A percentile compares a stretch with the other conserved stretches of the same genome.
Evolutionary conservation across 2,113 vertebrate species (phyloP).

Genomic region (Cisticola juncidis): DNA sequence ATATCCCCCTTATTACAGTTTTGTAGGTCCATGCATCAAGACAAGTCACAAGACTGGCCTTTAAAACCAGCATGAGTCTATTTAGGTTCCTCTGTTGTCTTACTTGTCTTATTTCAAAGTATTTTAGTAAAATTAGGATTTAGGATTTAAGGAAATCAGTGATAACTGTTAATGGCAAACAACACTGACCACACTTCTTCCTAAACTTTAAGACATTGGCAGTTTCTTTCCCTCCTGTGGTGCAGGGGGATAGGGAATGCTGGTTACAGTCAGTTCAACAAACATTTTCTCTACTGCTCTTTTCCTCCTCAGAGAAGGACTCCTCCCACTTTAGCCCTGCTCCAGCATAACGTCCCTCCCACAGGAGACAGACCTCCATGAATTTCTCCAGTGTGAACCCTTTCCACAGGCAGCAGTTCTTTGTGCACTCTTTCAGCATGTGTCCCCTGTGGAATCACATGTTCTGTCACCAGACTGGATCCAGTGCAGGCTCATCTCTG

Average conservation of each 20-base stretch:
- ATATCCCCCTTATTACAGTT: background rate
- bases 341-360: fast-evolving
- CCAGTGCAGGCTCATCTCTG: fast-evolving
- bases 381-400: background rate
- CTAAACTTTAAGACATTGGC: background rate
- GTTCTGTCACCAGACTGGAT: background rate
- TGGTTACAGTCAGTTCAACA: background rate
- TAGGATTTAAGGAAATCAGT: background rate
- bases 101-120: background rate
- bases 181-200: background rate
- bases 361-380: background rate
- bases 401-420: background rate
- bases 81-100: background rate
- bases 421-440: background rate
- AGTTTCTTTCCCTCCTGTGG: background rate
- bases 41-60: background rate
- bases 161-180: background rate
- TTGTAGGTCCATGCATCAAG: background rate
- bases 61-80: background rate
- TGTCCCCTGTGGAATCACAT: fast-evolving
- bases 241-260: background rate
- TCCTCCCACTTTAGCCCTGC: background rate
- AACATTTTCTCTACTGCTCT: background rate
- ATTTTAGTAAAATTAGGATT: background rate
- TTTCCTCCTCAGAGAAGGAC: background rate